Base-by-base conservation (phyloP, 2,888 invertebrate genomes). In the Toxonevra muliebris region DNA sequence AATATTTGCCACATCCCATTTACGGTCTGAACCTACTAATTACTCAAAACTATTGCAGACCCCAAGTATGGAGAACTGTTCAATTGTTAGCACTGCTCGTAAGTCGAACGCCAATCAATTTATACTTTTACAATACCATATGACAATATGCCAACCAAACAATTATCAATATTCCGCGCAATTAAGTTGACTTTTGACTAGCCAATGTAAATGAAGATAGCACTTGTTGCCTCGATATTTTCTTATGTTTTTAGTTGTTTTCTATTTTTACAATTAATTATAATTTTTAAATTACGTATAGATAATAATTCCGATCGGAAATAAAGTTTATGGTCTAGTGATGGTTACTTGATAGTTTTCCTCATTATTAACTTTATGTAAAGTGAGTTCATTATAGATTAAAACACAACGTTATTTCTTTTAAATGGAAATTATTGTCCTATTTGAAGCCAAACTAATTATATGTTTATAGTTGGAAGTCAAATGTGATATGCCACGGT, bases 291-390 rank as follows among this genome's bases (percentile, higher is more conserved):
- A 50, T 61, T 60, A 64, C 45, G 13, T 41, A 64, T 64, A 68
- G 69, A 74, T 74, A 75, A 75, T 73, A 73, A 74, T 73, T 74
- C 68, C 71, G 71, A 74, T 75, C 75, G 75, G 75, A 75, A 73
- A 73, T 73, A 65, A 70, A 69, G 69, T 72, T 73, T 74, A 73
- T 61, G 61, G 58, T 50, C 57, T 54, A n/a, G n/a, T n/a, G n/a
- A n/a, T n/a, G n/a, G n/a, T n/a, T n/a, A n/a, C n/a, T n/a, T n/a
- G n/a, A n/a, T n/a, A n/a, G n/a, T n/a, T n/a, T n/a, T n/a, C n/a
- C n/a, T n/a, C n/a, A n/a, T n/a, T n/a, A n/a, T n/a, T n/a, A n/a
- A n/a, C n/a, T n/a, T n/a, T n/a, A n/a, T n/a, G n/a, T n/a, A n/a
- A n/a, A n/a, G n/a, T n/a, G n/a, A n/a, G n/a, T n/a, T n/a, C n/a